Conservation (phyloP, 2,888 invertebrate genomes). For the Ectobius pallidus region DNA sequence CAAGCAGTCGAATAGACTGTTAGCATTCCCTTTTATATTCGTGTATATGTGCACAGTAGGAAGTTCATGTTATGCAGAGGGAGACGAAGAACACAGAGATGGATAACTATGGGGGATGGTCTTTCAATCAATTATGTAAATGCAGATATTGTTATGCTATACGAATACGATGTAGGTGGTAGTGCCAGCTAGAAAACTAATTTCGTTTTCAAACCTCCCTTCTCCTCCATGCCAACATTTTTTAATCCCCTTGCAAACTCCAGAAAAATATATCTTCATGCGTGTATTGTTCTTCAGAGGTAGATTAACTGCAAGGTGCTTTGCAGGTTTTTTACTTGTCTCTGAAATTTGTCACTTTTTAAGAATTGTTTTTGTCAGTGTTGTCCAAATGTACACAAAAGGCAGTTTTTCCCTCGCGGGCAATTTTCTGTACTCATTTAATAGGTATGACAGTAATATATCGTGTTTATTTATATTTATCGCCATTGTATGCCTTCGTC, state of each 20-base stretch:
- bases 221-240: neutral
- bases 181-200: conserved; percentile 20
- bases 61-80: conserved; percentile 11
- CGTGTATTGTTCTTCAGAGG: neutral
- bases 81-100: neutral
- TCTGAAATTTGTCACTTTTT: neutral
- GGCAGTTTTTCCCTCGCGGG: no score
- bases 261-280: neutral
- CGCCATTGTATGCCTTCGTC: no score
- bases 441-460: neutral
- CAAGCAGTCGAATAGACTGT: neutral
- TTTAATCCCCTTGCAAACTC: neutral
- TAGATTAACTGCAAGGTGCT: neutral
- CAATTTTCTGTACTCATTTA: neutral
- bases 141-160: conserved; percentile 29
- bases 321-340: neutral
- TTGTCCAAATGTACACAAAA: no score
- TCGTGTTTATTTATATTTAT: neutral
- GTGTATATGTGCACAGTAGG: neutral
- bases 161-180: conserved; percentile 7
- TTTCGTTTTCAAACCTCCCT: conserved; percentile 14
- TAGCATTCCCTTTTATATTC: neutral
- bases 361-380: no score
- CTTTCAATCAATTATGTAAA: conserved; percentile 32
- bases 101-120: neutral